Conservation (phyloP, 64 coral and sea anemone genomes). For the Pocillopora verrucosa region DNA sequence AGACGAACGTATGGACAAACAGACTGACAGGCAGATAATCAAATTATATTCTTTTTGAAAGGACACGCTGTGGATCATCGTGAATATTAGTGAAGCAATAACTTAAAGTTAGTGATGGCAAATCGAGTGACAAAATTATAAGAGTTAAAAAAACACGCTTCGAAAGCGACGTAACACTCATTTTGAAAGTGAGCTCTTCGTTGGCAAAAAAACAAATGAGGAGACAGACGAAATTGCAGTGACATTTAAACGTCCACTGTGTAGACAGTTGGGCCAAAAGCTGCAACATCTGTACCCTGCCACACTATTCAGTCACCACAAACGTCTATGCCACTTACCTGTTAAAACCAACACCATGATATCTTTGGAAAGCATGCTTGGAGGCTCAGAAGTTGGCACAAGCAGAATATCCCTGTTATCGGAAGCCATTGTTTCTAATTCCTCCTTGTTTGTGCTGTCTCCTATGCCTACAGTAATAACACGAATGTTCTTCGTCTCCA, state of each 20-base stretch:
- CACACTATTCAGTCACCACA: not conserved
- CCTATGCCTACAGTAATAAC: slow-evolving; percentile 82
- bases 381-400: slow-evolving; percentile 18
- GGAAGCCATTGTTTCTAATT: slow-evolving; percentile 43
- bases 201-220: too few relatives aligned
- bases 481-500: slow-evolving; percentile 27
- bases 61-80: too few relatives aligned
- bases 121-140: not conserved
- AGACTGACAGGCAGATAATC: not conserved
- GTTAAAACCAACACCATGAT: slow-evolving; percentile 59
- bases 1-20: not conserved
- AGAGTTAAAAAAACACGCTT: too few relatives aligned
- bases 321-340: slow-evolving; percentile 16
- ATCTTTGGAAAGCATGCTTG: slow-evolving; percentile 55
- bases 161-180: too few relatives aligned
- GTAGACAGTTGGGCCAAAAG: too few relatives aligned
- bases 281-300: too few relatives aligned
- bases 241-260: too few relatives aligned
- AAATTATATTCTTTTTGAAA: not conserved
- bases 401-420: slow-evolving; percentile 55
- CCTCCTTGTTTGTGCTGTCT: slow-evolving; percentile 24
- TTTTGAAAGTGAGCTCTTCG: too few relatives aligned
- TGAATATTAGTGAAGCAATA: too few relatives aligned
- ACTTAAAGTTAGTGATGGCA: too few relatives aligned
- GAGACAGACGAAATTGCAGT: too few relatives aligned